Evolutionary conservation across 2,797 vertebrate genomes (phyloP).

Genomic region (Mastacembelus armatus): DNA sequence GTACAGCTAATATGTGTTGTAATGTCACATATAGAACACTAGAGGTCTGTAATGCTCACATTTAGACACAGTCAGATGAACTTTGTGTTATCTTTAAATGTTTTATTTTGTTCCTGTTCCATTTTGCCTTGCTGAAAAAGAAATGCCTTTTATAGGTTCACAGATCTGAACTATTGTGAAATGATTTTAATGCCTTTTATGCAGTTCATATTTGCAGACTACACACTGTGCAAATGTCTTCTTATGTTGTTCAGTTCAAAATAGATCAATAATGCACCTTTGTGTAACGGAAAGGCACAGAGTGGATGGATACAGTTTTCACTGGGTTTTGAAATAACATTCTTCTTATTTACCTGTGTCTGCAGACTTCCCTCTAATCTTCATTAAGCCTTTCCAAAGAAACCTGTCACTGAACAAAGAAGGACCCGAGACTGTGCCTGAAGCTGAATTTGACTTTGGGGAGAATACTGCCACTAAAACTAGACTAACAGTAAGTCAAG

Average conservation of each 20-base stretch:
- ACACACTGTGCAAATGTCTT: no score
- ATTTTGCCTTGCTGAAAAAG: background rate
- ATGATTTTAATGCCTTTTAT: no score
- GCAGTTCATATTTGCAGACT: no score
- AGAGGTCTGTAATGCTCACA: slow-evolving; percentile 59
- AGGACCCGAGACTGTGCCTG: slow-evolving; percentile 55
- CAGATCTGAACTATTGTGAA: no score
- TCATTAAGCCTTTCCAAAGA: slow-evolving; percentile 72
- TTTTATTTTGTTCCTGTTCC: no score
- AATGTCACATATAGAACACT: slow-evolving; percentile 29
- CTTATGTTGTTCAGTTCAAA: background rate
- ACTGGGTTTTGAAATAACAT: background rate
- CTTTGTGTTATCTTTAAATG: no score
- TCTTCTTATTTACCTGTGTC: background rate
- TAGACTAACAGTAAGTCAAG: slow-evolving; percentile 37
- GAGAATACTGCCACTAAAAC: slow-evolving; percentile 62
- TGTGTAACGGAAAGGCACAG: background rate
- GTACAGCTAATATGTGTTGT: slow-evolving; percentile 9
- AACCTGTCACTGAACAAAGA: slow-evolving; percentile 40
- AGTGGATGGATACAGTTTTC: background rate
- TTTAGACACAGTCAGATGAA: background rate
- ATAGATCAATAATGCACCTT: background rate
- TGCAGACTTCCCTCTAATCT: slow-evolving; percentile 79
- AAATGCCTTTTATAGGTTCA: no score
- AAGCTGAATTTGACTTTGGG: slow-evolving; percentile 74